Evolutionary conservation across 2,888 invertebrate species (phyloP).

Genomic region (Reticulitermes lucifugus): DNA sequence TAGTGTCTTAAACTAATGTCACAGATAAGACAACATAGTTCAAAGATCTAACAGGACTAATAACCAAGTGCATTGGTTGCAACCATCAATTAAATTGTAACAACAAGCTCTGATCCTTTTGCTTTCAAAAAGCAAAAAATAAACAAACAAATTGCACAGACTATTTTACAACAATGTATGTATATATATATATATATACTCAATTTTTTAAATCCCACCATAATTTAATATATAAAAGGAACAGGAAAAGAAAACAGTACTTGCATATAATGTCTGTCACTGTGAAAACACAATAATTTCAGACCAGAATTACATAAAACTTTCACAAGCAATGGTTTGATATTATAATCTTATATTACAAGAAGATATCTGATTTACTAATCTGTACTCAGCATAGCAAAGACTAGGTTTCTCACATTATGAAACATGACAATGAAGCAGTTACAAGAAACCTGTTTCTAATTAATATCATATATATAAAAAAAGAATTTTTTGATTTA

Average conservation of each 20-base stretch:
- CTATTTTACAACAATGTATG: constrained; percentile 17
- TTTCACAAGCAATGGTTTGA: constrained; percentile 39
- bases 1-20: constrained; percentile 2
- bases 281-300: constrained; percentile 13
- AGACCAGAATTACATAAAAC: constrained; percentile 35
- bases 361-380: constrained; percentile 39
- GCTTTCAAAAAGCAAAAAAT: not conserved
- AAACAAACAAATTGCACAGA: constrained; percentile 11
- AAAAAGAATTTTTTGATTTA: constrained; percentile 50
- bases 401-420: constrained; percentile 40
- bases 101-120: constrained; percentile 30
- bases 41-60: constrained; percentile 21
- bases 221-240: constrained; percentile 29
- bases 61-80: constrained; percentile 35
- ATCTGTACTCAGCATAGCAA: constrained; percentile 29
- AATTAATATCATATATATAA: constrained; percentile 45
- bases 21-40: not conserved
- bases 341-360: constrained; percentile 43
- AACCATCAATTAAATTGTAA: constrained; percentile 37
- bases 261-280: constrained; percentile 30
- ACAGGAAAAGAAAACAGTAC: constrained; percentile 19
- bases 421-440: constrained; percentile 43
- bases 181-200: not conserved
- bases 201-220: not conserved
- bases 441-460: constrained; percentile 44